phyloP scores from a whole-genome alignment of 2,888 invertebrate species.

The Andrena chrysosceles region DNA sequence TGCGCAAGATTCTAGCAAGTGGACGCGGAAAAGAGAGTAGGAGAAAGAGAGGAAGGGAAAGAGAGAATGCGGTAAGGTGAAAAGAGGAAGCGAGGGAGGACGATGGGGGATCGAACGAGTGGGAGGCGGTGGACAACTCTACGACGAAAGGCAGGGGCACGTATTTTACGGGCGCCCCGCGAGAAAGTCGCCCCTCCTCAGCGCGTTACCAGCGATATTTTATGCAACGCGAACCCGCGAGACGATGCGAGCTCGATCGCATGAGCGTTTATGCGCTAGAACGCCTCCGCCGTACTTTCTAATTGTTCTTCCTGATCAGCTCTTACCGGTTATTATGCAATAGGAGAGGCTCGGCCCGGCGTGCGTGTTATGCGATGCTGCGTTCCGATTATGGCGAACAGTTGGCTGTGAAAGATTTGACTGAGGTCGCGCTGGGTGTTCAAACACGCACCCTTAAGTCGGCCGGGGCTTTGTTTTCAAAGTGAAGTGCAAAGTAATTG shows the following conservation, averaged over 20 bases:
- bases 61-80: background rate
- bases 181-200: slow-evolving; percentile 57
- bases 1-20: slow-evolving; percentile 22
- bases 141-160: slow-evolving; percentile 13
- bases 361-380: slow-evolving; percentile 41
- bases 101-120: slow-evolving; percentile 1
- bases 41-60: slow-evolving; percentile 28
- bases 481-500: too few relatives aligned
- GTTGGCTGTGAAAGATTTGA: background rate
- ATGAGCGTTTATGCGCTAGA: slow-evolving; percentile 55
- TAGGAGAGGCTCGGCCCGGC: background rate
- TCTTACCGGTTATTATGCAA: slow-evolving; percentile 65
- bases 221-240: slow-evolving; percentile 31
- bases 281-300: slow-evolving; percentile 71
- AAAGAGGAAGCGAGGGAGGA: slow-evolving; percentile 37
- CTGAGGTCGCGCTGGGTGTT: too few relatives aligned
- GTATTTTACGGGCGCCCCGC: slow-evolving; percentile 22
- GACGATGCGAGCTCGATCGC: slow-evolving; percentile 35
- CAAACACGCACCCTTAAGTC: too few relatives aligned
- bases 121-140: slow-evolving; percentile 18
- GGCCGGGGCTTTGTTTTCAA: too few relatives aligned
- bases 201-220: slow-evolving; percentile 25
- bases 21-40: slow-evolving; percentile 34
- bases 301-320: slow-evolving; percentile 78
- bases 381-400: slow-evolving; percentile 9